Percentiles rank a stretch among this genome's conserved stretches.
Conservation (phyloP, 1,140 invertebrate species). For the Apocrypta bakeri region DNA sequence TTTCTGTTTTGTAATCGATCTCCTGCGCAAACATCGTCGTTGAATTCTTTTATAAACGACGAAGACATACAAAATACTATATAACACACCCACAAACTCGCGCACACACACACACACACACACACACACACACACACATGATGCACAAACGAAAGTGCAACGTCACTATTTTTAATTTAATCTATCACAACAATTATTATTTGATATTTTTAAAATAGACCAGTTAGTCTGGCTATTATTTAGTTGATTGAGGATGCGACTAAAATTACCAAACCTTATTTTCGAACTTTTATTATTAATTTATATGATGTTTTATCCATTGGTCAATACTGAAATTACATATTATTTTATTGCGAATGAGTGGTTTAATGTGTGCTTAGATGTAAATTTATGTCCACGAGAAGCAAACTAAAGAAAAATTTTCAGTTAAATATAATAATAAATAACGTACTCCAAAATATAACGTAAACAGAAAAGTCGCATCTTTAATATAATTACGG, state of each 20-base stretch:
- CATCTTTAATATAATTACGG: constrained; percentile 47
- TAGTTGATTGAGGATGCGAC: constrained; percentile 65
- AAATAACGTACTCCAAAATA: too few relatives aligned
- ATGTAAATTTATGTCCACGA: constrained; percentile 26
- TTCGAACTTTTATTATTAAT: constrained; percentile 11
- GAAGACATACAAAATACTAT: constrained; percentile 51
- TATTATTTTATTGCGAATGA: constrained; percentile 43
- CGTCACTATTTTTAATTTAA: constrained; percentile 66
- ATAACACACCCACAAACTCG: too few relatives aligned
- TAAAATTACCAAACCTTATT: constrained; percentile 63
- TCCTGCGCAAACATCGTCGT: constrained; percentile 61
- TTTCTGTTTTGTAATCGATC: constrained; percentile 67
- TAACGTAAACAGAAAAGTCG: constrained; percentile 27
- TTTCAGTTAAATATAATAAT: constrained; percentile 31
- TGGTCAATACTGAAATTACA: constrained; percentile 35
- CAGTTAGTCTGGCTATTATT: constrained; percentile 68
- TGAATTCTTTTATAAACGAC: constrained; percentile 42
- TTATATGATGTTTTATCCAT: constrained; percentile 34
- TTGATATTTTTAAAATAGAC: constrained; percentile 71
- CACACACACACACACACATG: too few relatives aligned
- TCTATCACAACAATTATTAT: constrained; percentile 69
- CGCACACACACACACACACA: too few relatives aligned
- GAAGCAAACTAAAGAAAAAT: constrained; percentile 13
- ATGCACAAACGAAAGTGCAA: constrained; percentile 56
- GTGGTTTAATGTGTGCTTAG: constrained; percentile 28